Conservation (phyloP, 2,113 vertebrate species). For the Neogale vison region DNA sequence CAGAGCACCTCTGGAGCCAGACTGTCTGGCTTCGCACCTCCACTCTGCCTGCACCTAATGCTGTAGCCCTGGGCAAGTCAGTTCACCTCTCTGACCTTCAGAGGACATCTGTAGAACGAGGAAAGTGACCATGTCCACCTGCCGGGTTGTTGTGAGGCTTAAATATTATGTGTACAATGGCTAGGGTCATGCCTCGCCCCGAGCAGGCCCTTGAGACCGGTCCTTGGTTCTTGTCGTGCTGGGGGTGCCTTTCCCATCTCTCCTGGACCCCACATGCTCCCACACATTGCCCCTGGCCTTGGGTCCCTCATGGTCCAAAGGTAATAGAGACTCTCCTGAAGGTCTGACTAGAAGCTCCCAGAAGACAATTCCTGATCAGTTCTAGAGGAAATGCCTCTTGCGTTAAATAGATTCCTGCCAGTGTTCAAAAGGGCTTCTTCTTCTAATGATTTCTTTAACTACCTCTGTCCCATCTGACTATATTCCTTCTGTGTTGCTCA, state of each 20-base stretch:
- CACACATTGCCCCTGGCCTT: not conserved
- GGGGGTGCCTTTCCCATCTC: not conserved
- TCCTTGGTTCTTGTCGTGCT: not conserved
- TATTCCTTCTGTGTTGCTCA: conserved; percentile 33
- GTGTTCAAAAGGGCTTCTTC: conserved; percentile 10
- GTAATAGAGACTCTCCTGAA: not conserved
- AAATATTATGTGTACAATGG: not conserved
- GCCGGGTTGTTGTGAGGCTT: not conserved
- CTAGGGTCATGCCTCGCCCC: not conserved
- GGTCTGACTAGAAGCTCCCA: not conserved
- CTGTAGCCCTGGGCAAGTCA: not conserved
- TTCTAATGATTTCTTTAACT: conserved; percentile 64
- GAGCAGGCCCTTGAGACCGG: not conserved
- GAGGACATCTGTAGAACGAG: not conserved
- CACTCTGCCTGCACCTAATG: not conserved
- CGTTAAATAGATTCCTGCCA: not conserved
- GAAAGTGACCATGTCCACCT: not conserved
- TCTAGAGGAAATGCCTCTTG: not conserved
- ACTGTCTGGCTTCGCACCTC: not conserved
- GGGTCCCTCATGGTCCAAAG: not conserved
- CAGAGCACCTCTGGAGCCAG: not conserved
- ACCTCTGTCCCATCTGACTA: not conserved
- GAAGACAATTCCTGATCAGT: conserved; percentile 4
- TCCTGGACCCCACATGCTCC: not conserved
- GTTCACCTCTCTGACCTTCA: conserved; percentile 31